Percentiles rank a stretch among this genome's conserved stretches.
phyloP scores from a whole-genome alignment of 30 jellyfish, hydroid and myxozoan genomes.

The Hydra vulgaris region DNA sequence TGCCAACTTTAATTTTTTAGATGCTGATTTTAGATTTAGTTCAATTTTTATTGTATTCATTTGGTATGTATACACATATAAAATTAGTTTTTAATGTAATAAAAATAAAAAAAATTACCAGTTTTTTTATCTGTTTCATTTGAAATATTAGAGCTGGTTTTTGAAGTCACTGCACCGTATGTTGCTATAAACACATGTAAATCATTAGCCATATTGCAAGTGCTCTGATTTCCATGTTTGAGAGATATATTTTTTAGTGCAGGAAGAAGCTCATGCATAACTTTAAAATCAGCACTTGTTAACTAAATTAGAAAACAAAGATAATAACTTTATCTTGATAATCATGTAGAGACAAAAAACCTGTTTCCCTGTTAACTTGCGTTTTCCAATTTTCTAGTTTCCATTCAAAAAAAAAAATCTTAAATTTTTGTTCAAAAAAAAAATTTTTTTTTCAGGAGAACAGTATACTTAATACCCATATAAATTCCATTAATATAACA shows the following conservation, averaged over 20 bases:
- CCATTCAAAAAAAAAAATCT: neutral
- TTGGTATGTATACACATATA: no score
- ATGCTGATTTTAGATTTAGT: no score
- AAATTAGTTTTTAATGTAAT: no score
- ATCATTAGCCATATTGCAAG: conserved; percentile 34
- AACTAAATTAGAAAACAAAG: conserved; percentile 7
- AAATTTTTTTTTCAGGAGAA: no score
- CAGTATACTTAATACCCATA: no score
- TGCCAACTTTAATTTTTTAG: no score
- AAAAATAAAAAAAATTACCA: neutral
- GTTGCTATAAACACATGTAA: conserved; percentile 37
- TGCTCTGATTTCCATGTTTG: conserved; percentile 1
- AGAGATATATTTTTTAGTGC: conserved; percentile 26
- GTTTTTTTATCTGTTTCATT: neutral
- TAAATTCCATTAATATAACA: no score
- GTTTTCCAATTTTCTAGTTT: no score
- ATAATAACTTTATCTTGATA: neutral
- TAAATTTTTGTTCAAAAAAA: no score
- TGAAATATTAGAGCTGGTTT: neutral
- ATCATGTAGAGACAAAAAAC: no score
- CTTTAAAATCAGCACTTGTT: conserved; percentile 12
- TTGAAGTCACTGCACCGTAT: conserved; percentile 34
- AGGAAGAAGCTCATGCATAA: conserved; percentile 27
- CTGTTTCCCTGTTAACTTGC: no score
- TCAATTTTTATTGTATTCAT: no score